Conservation (phyloP, 2,113 vertebrate species). For the Osmerus mordax region DNA sequence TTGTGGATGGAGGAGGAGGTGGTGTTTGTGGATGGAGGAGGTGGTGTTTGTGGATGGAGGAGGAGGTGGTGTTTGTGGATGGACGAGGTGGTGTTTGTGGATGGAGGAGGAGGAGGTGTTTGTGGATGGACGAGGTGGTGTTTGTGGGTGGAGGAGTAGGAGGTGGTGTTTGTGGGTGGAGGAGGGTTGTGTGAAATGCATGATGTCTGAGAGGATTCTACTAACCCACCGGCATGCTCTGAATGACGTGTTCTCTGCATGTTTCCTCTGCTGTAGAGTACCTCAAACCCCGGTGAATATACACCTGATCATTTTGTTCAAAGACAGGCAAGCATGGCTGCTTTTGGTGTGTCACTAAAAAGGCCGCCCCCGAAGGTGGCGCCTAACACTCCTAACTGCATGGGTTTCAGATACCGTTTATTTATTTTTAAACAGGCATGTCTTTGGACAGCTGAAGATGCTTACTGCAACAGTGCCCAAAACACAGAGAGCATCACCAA, state of each 20-base stretch:
- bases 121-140: not conserved
- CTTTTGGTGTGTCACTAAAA: conserved; percentile 47
- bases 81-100: not conserved
- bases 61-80: not conserved
- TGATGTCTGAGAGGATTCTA: not conserved
- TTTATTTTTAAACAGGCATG: conserved; percentile 29
- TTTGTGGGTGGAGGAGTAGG: not conserved
- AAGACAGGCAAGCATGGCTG: conserved; percentile 56
- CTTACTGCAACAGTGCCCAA: conserved; percentile 21
- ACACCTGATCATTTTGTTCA: conserved; percentile 70
- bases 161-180: no score
- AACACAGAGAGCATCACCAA: conserved; percentile 48
- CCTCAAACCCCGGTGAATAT: conserved; percentile 62
- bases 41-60: no score
- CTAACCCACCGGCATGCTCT: conserved; percentile 50
- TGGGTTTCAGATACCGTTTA: conserved; percentile 47
- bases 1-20: not conserved
- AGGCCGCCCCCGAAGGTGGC: conserved; percentile 29
- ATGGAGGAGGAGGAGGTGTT: no score
- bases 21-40: no score
- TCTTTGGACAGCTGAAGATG: not conserved
- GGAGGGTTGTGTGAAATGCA: not conserved
- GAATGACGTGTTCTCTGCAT: conserved; percentile 35
- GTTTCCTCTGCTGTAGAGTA: conserved; percentile 61
- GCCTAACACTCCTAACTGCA: conserved; percentile 61